Conservation (phyloP, 1,140 invertebrate species). For the Hormaphis cornu region DNA sequence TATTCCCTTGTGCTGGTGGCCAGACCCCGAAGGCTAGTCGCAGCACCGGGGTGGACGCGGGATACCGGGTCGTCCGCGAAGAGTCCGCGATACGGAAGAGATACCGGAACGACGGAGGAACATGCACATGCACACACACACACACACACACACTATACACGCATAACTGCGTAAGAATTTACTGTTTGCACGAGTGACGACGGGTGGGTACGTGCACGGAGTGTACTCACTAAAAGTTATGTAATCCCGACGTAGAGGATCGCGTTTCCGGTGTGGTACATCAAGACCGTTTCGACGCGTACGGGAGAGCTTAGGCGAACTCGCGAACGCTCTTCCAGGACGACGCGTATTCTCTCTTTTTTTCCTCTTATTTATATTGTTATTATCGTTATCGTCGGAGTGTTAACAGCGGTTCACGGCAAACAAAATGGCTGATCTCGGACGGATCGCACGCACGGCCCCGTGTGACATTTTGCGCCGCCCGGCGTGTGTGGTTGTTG, state of each 20-base stretch:
- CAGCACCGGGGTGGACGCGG: too few species aligned
- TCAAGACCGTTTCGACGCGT: constrained; percentile 10
- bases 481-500: not conserved
- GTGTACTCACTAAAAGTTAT: constrained; percentile 27
- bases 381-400: too few species aligned
- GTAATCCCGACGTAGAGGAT: constrained; percentile 32
- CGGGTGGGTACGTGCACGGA: not conserved
- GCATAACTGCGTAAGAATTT: too few species aligned
- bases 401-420: too few species aligned
- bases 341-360: too few species aligned
- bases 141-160: not conserved
- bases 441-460: not conserved
- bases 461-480: constrained; percentile 12
- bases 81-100: too few species aligned
- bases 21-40: too few species aligned
- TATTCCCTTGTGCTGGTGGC: too few species aligned
- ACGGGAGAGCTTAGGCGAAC: not conserved
- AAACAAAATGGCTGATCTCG: constrained; percentile 31
- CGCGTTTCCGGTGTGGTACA: constrained; percentile 15
- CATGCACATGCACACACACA: too few species aligned
- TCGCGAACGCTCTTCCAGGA: not conserved
- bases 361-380: too few species aligned
- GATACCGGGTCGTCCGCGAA: too few species aligned
- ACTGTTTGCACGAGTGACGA: not conserved
- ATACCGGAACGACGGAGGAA: too few species aligned